Evolutionary conservation across 1,140 invertebrate species (phyloP), one percentile per base, ranked within the genome.

Genomic region (Bicyclus anynana): DNA sequence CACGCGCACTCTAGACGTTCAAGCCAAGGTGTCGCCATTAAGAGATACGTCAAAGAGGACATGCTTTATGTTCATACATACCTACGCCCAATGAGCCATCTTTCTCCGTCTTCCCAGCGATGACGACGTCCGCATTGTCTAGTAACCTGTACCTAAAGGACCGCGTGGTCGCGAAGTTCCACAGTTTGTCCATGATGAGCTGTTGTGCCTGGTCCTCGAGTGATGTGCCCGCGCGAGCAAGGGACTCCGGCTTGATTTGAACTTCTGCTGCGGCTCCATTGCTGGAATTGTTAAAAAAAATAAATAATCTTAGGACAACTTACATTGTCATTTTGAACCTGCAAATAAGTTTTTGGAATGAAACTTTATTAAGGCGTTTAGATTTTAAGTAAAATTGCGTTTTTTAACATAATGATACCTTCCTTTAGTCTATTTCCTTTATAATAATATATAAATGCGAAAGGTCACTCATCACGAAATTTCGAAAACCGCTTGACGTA

Each of bases 111-210:
- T 89, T 91, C 2, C 93, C 91, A 17, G 92, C 91, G 10, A 95
- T 87, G 7, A 95, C 93, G 2, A 96, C 90, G 66, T 96, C 94
- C 26, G 94, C 92, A 53, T 94, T 94, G 3, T 95, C 94, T 2
- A 94, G 78, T 38, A 95, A 83, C 69, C 91, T 91, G 89, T 93
- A 94, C 68, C 91, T 91, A 52, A 94, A 74, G 4, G 92, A 91
- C 52, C 95, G 89, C 1, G 93, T 94, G 42, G 91, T 93, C 12
- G 94, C 90, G 72, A 95, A 96, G 49, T 90, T 90, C 90, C 92
- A 94, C 20, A 95, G 73, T 74, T 95, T 96, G 61, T 93, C 92
- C 38, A 92, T 89, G 17, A 95, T 91, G 1, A 95, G 76, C 66
- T 94, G 88, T 13, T 93, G 91, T 0, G 94, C 88, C 53, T 94